phyloP scores from a whole-genome alignment of 2,113 vertebrate genomes.

The Petrocephalus zakoni region DNA sequence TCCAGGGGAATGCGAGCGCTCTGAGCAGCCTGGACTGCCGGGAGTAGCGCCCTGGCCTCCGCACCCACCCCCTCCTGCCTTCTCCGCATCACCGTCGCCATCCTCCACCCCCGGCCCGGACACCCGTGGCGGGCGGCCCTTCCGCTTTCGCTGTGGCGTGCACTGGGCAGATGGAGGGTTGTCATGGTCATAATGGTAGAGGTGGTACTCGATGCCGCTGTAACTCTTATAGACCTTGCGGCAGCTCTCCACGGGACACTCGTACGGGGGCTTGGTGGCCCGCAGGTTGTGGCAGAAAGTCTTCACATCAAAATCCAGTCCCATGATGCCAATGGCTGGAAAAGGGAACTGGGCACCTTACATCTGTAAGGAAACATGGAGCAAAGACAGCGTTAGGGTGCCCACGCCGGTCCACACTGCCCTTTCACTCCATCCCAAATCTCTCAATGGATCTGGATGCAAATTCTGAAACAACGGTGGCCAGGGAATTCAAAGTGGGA shows the following conservation, averaged over 20 bases:
- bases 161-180: slow-evolving; percentile 81
- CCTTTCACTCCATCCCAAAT: not conserved
- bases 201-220: slow-evolving; percentile 96
- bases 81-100: slow-evolving; percentile 51
- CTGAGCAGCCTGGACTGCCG: slow-evolving; percentile 78
- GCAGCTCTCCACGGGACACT: slow-evolving; percentile 91
- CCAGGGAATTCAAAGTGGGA: not conserved
- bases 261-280: slow-evolving; percentile 95
- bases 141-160: slow-evolving; percentile 85
- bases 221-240: slow-evolving; percentile 98
- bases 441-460: not conserved
- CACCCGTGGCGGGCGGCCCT: slow-evolving; percentile 81
- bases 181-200: slow-evolving; percentile 97
- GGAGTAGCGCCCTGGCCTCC: slow-evolving; percentile 55
- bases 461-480: not conserved
- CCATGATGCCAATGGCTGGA: slow-evolving; percentile 69
- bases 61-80: not conserved
- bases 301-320: slow-evolving; percentile 96
- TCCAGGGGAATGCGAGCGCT: slow-evolving; percentile 81
- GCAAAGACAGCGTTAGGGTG: not conserved
- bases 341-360: slow-evolving; percentile 49
- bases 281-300: slow-evolving; percentile 94
- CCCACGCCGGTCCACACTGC: not conserved
- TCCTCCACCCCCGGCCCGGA: slow-evolving; percentile 52
- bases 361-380: slow-evolving; percentile 49